Evolutionary conservation across 2,113 vertebrate genomes (phyloP), one percentile per base, ranked within the genome.

Genomic region (Oophaga pumilio): DNA sequence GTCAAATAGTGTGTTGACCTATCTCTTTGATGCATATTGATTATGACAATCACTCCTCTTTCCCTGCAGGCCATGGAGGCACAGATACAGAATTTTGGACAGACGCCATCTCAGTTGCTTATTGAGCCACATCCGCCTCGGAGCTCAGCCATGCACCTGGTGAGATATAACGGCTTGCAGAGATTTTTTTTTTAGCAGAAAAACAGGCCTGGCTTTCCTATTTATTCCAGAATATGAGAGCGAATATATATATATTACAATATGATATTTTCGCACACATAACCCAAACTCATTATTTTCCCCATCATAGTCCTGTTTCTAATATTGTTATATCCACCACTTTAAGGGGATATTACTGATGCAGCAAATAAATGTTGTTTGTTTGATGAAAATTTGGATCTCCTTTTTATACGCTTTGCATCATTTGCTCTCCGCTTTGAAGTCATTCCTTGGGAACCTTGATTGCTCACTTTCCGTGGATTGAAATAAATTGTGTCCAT

Each of bases 141-240:
- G 92, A 99, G 98, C 94, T 99, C 98, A 88, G 98, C 98, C 95
- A 98, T 99, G 97, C 98, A 99, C 96, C 97, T 99, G 98, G 98
- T 99, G 96, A 98, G 97, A 94, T 89, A 86, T 87, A 93, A 83
- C 79, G 91, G 91, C 93, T 93, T 93, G 87, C 89, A 84, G 92
- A 93, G 91, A 91, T 91, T 85, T 82, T 87, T 66, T 49, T 43
- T 49, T 49, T 20, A 8, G 1, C 15, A 13, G 60, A 43, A 3
- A 20, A n/a, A 66, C 64, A 6, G 60, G n/a, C 59, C 33, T 91
- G 33, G 71, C 89, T 92, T 90, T 56, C 60, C 22, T 50, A 22
- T 85, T 33, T 43, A n/a, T n/a, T 24, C 15, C n/a, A 22, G 15
- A 85, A 43, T 8, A 22, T 74, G 18, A 11, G 33, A 20, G 26